Evolutionary conservation across 2,888 invertebrate species (phyloP), one percentile per base, ranked within the genome.

Genomic region (Brachylomia viminalis): DNA sequence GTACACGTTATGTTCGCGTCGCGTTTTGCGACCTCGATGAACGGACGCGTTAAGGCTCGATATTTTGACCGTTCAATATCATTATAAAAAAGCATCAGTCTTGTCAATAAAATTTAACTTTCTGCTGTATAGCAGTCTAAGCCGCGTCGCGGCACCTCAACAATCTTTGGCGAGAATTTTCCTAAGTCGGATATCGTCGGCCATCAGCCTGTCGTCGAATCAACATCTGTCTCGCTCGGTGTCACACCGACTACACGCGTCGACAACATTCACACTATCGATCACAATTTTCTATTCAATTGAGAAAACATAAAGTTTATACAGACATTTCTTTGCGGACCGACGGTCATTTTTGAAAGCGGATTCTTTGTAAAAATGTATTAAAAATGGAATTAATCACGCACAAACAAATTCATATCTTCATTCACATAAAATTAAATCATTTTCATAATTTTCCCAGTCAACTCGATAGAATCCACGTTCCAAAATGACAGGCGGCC

Each of bases 31-130:
- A 73, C 85, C 74, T 68, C 77, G 66, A 49, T 80, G 88, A 85
- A 84, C 89, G 83, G 85, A 82, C 90, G 88, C 89, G 85, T 84
- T 88, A 88, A 88, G 86, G 89, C 90, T 88, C 88, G 88, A 88
- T 80, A 86, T 83, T 81, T 82, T 87, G 88, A 87, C 90, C 87
- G 88, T 86, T 86, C 90, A 93, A 93, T 93, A 94, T 94, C 94
- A 93, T 95, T 93, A 95, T 95, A 96, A 95, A 95, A 91, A 95
- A 92, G 93, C 92, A 95, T 96, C 96, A 96, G 96, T 96, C 96
- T 96, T 96, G 94, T 95, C 91, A 92, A 91, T 93, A 92, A 93
- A 93, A 93, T 92, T 91, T 90, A 92, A 90, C 90, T 92, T 88
- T 92, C 93, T 92, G 91, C 87, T 86, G 89, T 83, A 85, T 82